Evolutionary conservation across 2,113 vertebrate species (phyloP), one percentile per base, ranked within the genome.

Genomic region (Aegithalos caudatus): DNA sequence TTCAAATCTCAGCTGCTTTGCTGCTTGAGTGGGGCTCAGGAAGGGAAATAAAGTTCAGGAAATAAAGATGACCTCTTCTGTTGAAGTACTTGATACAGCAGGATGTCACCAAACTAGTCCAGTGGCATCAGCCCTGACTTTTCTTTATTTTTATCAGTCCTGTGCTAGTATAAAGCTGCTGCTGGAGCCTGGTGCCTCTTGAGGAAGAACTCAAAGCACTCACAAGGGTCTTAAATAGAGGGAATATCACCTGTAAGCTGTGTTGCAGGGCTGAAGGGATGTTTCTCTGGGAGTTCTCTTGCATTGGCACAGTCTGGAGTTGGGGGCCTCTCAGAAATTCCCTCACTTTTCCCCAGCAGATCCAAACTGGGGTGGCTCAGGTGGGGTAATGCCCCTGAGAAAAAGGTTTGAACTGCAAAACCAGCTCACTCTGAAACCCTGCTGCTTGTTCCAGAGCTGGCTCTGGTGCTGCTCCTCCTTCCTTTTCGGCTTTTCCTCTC

Each of bases 1-100:
- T 94, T 88, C 66, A 91, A 73, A 94, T 91, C 69, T 11, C 22
- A 15, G 57, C 21, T 66, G 83, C 64, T 91, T 72, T 80, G 35
- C 90, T 85, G 38, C 80, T 77, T 33, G 54, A 82, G 35, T 85
- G 81, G 25, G 21, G 42, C 28, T 24, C 40, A 78, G 91, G 86
- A 81, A 51, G 37, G 8, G 66, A 81, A 70, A 73, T n/a, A 17
- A 44, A 81, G 67, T 0, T 65, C 72, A 91, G 85, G 77, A 81
- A 81, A 89, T 35, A 48, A 64, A 53, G 42, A 21, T 57, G 78
- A 53, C 8, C n/a, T 79, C 45, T 51, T 45, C 51, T 51, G 19
- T 5, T 88, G 48, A n/a, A 71, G 51, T 33, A 10, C 86, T 90
- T 95, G 42, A 25, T 54, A 29, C 21, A 28, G 44, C 74, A 90